These are phyloP conservation scores for Gryllus bimaculatus DNA, from an alignment of 1,140 invertebrate genomes.

Conservation along the genomic window DNA sequence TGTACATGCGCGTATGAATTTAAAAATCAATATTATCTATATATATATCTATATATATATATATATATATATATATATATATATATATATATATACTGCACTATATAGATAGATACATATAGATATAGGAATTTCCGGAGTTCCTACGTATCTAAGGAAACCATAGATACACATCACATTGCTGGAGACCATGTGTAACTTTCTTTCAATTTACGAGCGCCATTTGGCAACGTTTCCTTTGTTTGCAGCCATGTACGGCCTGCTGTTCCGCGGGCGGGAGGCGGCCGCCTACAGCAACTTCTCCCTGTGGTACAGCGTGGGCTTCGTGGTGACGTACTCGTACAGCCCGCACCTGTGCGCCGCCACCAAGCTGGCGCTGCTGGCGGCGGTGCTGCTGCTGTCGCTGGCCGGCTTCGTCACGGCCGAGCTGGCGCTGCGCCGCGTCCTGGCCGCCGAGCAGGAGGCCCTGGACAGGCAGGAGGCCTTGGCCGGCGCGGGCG, in stretches of 20 bases:
- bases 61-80: too few relatives aligned
- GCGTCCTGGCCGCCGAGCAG: neutral
- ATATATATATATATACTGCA: too few relatives aligned
- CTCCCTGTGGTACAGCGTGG: slow-evolving; percentile 81
- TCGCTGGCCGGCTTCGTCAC: slow-evolving; percentile 60
- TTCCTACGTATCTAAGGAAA: too few relatives aligned
- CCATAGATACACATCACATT: too few relatives aligned
- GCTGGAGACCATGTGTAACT: too few relatives aligned
- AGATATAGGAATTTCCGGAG: too few relatives aligned
- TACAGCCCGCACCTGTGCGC: slow-evolving; percentile 70
- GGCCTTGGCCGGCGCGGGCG: neutral
- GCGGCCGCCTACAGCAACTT: slow-evolving; percentile 91
- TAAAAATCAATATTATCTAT: too few relatives aligned
- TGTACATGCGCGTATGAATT: too few relatives aligned
- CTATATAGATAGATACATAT: too few relatives aligned
- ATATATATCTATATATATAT: too few relatives aligned
- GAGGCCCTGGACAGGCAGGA: neutral
- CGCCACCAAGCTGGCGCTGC: slow-evolving; percentile 59
- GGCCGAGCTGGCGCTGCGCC: slow-evolving; percentile 29
- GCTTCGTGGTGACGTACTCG: slow-evolving; percentile 76
- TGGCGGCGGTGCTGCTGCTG: slow-evolving; percentile 59
- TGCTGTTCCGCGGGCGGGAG: slow-evolving; percentile 76
- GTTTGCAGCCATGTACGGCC: slow-evolving; percentile 67
- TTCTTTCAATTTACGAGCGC: too few relatives aligned
- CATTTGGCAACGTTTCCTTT: too few relatives aligned